These are phyloP conservation scores for Hyperoplus immaculatus DNA, from an alignment of 2,797 vertebrate genomes.

Conservation along the genomic window DNA sequence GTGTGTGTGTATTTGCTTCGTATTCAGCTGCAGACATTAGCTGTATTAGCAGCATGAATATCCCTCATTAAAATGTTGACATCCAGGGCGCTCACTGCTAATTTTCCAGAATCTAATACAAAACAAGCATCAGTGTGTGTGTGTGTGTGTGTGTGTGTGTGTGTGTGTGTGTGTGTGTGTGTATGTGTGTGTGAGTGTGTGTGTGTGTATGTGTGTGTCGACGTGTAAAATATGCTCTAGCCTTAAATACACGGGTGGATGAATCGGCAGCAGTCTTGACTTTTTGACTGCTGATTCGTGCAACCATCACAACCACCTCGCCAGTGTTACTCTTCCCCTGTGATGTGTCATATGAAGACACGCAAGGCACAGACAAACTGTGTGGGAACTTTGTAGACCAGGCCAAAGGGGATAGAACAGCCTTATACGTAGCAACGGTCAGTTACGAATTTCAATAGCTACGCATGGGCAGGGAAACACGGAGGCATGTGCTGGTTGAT, in stretches of 20 bases:
- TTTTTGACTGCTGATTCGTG: conserved; percentile 38
- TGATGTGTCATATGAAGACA: conserved; percentile 39
- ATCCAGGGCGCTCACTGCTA: conserved; percentile 42
- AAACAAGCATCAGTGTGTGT: conserved; percentile 8
- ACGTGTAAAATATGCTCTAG: conserved; percentile 12
- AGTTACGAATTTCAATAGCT: conserved; percentile 29
- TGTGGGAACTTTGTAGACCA: conserved; percentile 34
- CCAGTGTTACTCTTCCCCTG: conserved; percentile 26
- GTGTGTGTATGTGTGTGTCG: conserved; percentile 18
- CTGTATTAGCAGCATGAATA: conserved; percentile 34
- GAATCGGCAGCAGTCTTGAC: conserved; percentile 41
- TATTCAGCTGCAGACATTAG: conserved; percentile 37
- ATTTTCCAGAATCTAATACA: conserved; percentile 41
- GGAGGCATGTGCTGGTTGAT: conserved; percentile 48
- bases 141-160: conserved; percentile 14
- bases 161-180: conserved; percentile 17
- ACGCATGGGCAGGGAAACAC: conserved; percentile 52
- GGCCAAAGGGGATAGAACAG: conserved; percentile 20
- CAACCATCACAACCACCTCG: conserved; percentile 27
- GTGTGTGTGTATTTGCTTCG: no score
- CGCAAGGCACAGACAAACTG: conserved; percentile 32
- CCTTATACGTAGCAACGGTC: conserved; percentile 23
- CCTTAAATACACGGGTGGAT: conserved; percentile 29
- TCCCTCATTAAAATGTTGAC: conserved; percentile 48
- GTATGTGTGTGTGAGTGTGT: no score